A percentile compares a stretch with the other conserved stretches of the same genome.
phyloP scores from a whole-genome alignment of 2,797 vertebrate species.

The Lacerta viridis region DNA sequence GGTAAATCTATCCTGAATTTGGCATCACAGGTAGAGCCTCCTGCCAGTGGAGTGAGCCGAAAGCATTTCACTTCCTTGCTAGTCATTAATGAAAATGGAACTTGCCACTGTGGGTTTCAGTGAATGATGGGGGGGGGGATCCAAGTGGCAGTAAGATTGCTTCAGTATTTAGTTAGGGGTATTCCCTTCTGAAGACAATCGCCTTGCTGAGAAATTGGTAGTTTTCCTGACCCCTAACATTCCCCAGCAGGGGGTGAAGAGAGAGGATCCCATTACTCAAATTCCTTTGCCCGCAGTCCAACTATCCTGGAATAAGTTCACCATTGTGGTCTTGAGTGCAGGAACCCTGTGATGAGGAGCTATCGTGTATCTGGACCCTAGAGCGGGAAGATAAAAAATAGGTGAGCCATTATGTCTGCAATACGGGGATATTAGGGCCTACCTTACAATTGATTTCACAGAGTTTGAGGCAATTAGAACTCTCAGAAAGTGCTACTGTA shows the following conservation, averaged over 20 bases:
- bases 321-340: background rate
- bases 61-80: background rate
- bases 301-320: background rate
- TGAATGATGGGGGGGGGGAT: background rate
- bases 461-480: background rate
- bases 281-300: background rate
- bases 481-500: background rate
- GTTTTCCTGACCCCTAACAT: no score
- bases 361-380: background rate
- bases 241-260: no score
- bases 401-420: background rate
- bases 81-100: background rate
- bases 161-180: background rate
- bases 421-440: background rate
- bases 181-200: background rate
- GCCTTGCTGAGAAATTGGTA: background rate
- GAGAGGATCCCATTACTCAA: no score
- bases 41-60: background rate
- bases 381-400: background rate
- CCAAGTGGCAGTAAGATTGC: background rate
- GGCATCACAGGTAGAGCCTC: no score
- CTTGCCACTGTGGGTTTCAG: no score
- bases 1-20: background rate
- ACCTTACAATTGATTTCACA: no score
- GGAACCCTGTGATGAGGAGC: background rate